A percentile compares a stretch with the other conserved stretches of the same genome.
phyloP scores from a whole-genome alignment of 2,113 vertebrate species.

The Plotosus lineatus region DNA sequence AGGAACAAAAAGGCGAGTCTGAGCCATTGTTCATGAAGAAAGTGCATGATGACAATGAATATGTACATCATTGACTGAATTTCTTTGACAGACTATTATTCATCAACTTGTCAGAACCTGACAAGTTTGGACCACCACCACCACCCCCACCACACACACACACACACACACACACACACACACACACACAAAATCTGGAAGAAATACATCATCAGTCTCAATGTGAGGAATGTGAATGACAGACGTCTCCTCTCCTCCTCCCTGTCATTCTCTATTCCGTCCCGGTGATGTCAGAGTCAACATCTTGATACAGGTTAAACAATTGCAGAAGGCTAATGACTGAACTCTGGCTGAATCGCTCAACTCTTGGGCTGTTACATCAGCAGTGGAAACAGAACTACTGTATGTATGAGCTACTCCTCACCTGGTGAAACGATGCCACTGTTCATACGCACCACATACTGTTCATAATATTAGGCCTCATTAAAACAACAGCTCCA shows the following conservation, averaged over 20 bases:
- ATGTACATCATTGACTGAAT: conserved; percentile 12
- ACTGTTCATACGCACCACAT: background rate
- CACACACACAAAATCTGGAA: background rate
- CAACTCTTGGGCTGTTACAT: background rate
- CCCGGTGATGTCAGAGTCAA: background rate
- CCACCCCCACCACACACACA: background rate
- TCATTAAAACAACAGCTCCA: background rate
- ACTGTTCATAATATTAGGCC: background rate
- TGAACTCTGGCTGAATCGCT: background rate
- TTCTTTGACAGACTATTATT: conserved; percentile 32
- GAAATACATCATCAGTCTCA: background rate
- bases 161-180: background rate
- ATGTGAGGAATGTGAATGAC: conserved; percentile 30
- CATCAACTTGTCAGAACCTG: background rate
- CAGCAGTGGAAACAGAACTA: background rate
- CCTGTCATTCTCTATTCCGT: conserved; percentile 16
- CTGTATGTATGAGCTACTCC: background rate
- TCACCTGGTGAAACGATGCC: background rate
- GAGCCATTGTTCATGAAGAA: conserved; percentile 8
- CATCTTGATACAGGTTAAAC: conserved; percentile 4
- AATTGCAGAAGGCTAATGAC: background rate
- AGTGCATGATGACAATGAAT: conserved; percentile 18
- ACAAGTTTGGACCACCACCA: too few relatives aligned
- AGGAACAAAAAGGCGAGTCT: background rate
- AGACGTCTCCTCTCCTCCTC: background rate